Percentiles rank a stretch among this genome's conserved stretches.
phyloP scores from a whole-genome alignment of 2,888 invertebrate genomes.

The Harpalus rubripes region DNA sequence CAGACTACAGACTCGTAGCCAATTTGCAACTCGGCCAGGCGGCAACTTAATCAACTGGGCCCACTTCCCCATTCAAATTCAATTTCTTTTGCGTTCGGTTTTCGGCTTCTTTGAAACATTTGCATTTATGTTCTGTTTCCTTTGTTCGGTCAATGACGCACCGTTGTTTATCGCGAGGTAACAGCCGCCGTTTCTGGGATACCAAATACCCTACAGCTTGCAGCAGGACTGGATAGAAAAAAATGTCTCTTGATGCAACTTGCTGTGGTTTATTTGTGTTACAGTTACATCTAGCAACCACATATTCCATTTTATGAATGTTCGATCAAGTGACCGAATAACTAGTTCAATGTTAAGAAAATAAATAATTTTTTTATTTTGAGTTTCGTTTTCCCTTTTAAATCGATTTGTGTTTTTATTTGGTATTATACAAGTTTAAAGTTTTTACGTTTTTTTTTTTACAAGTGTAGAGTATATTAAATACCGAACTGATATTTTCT shows the following conservation, averaged over 20 bases:
- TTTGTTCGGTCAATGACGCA: slow-evolving; percentile 42
- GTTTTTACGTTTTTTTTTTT: no score
- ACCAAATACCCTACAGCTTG: not conserved
- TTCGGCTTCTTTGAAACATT: slow-evolving; percentile 67
- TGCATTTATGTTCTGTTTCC: slow-evolving; percentile 57
- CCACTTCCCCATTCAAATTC: slow-evolving; percentile 71
- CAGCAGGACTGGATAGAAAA: slow-evolving; percentile 4
- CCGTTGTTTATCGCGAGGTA: slow-evolving; percentile 40
- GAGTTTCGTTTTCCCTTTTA: no score
- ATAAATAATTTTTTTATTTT: no score
- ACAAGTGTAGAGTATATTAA: no score
- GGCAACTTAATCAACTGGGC: slow-evolving; percentile 68
- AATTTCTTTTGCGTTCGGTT: slow-evolving; percentile 70
- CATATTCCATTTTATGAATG: no score
- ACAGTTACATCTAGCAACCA: no score
- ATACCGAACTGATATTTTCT: no score
- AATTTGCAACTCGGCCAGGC: slow-evolving; percentile 64
- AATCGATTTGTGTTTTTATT: no score
- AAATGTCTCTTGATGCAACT: not conserved
- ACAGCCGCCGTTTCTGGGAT: not conserved
- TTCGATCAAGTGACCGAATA: no score
- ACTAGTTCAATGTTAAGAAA: no score
- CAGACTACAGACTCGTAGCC: slow-evolving; percentile 30
- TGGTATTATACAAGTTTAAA: no score
- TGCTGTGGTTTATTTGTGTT: slow-evolving; percentile 57